These are phyloP conservation scores for Drosophila pseudotalamancana DNA, from an alignment of 2,888 invertebrate genomes.

Conservation along the genomic window DNA sequence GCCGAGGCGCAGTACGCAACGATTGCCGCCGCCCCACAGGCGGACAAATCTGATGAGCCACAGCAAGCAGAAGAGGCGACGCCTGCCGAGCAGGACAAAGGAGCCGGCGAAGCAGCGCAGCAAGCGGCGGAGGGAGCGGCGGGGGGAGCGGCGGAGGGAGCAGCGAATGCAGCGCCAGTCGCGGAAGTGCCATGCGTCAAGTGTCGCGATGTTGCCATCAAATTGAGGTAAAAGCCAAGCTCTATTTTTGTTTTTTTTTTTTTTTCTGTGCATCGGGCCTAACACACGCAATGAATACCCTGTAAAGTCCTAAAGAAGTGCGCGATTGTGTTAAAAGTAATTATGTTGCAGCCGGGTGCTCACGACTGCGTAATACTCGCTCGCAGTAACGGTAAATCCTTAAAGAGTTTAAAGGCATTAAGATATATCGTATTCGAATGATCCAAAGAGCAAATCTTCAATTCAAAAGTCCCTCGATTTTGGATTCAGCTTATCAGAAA, in stretches of 20 bases:
- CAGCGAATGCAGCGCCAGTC: background rate
- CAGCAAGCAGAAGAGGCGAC: no score
- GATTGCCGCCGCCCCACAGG: slow-evolving; percentile 27
- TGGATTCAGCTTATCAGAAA: no score
- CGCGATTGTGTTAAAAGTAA: background rate
- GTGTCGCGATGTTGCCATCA: slow-evolving; percentile 80
- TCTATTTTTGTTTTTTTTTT: background rate
- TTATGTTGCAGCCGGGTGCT: no score
- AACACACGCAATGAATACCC: no score
- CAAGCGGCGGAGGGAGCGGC: background rate
- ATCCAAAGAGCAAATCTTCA: no score
- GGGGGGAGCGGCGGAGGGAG: background rate
- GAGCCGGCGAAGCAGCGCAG: background rate
- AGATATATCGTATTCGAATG: no score
- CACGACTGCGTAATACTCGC: no score
- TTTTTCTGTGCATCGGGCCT: background rate
- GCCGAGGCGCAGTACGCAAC: slow-evolving; percentile 61
- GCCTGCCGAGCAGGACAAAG: background rate
- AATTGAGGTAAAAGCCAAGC: slow-evolving; percentile 73
- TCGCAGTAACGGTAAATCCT: no score
- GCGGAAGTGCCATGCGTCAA: slow-evolving; percentile 81
- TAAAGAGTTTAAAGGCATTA: no score
- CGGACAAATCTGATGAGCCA: no score
- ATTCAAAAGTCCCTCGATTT: no score
- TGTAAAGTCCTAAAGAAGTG: background rate